Evolutionary conservation across 2,888 invertebrate genomes (phyloP).

Genomic region (Epirrhoe tristata): DNA sequence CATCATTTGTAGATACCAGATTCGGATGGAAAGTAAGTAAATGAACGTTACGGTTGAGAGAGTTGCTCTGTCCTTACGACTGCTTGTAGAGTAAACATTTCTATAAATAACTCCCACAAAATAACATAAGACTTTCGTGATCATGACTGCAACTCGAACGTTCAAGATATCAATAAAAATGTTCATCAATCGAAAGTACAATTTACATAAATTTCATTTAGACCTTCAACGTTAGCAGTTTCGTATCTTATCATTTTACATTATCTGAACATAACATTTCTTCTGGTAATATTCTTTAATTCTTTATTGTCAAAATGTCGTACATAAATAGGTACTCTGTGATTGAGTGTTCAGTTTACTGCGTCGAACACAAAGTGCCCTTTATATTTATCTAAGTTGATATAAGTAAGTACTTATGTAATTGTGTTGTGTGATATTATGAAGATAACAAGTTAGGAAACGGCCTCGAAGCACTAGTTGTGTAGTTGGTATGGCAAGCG

Average conservation of each 20-base stretch:
- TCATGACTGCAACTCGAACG: slow-evolving; percentile 23
- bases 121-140: slow-evolving; percentile 52
- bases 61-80: slow-evolving; percentile 47
- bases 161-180: not conserved
- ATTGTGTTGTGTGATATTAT: slow-evolving; percentile 34
- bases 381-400: not conserved
- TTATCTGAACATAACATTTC: not conserved
- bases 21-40: slow-evolving; percentile 39
- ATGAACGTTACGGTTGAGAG: slow-evolving; percentile 42
- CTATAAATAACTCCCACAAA: slow-evolving; percentile 64
- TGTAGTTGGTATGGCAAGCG: slow-evolving; percentile 51
- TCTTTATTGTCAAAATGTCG: too few species aligned
- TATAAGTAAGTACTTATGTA: slow-evolving; percentile 2
- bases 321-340: not conserved
- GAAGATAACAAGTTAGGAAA: slow-evolving; percentile 58
- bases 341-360: not conserved
- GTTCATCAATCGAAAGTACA: not conserved
- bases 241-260: not conserved
- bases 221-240: not conserved
- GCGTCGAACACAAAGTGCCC: not conserved
- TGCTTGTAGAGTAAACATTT: slow-evolving; percentile 60
- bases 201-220: not conserved
- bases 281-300: not conserved
- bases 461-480: slow-evolving; percentile 55
- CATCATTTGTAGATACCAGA: not conserved